Base-by-base conservation (phyloP, 2,888 invertebrate species). In the Bellardia pandia region DNA sequence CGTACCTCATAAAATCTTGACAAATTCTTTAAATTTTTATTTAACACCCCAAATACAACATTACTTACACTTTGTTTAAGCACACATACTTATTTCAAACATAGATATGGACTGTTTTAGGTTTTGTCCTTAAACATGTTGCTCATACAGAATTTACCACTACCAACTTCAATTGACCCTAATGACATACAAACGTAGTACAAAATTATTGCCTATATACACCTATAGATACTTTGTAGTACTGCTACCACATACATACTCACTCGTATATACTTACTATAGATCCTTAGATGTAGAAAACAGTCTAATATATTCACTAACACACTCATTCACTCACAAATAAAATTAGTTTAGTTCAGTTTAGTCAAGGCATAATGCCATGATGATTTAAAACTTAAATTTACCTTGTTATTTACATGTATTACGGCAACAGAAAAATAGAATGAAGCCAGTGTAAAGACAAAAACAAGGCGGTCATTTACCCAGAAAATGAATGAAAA, bases 271-370 rank as follows among this genome's bases (percentile, higher is more conserved):
- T 42, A 13, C 7, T 33, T 37, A 2, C 14, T 23, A 56, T 42
- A 62, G 23, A 53, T 45, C 37, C 45, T 75, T 23, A 58, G 40
- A 68, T n/a, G 6, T 58, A 33, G 72, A 72, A 72, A 69, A 58
- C 81, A 86, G 66, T 77, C 40, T 58, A 69, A 76, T 53, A 60
- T 51, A 72, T 74, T 74, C 64, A 80, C 68, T 3, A 51, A 62
- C 42, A 77, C 51, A 62, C 37, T n/a, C 23, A 66, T 45, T 58
- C 6, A 72, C 40, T 66, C 68, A 75, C 74, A 85, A 87, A 85
- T 81, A 78, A 82, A 87, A 87, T 85, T 87, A 87, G 81, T 85
- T 87, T 58, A 77, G 76, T 77, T 87, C 48, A 74, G 81, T 77
- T 87, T 53, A 74, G 81, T 77, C 81, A 71, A 51, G 78, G 81